Evolutionary conservation across 2,113 vertebrate genomes (phyloP), one percentile per base, ranked within the genome.

Genomic region (Melospiza melodia): DNA sequence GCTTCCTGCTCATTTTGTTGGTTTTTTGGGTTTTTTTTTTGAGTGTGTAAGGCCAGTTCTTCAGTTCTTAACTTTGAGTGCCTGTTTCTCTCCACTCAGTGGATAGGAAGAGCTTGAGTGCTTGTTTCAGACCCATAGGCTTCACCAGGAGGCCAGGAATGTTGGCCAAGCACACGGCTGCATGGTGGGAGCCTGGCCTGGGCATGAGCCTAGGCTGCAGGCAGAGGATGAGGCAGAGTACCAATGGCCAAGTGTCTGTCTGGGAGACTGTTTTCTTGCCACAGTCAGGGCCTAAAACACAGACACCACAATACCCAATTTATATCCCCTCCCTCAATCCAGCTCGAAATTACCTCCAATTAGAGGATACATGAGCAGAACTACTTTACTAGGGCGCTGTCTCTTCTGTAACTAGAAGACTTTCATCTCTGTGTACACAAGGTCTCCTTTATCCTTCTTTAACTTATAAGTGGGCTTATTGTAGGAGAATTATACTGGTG

Each of bases 401-500:
- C 58, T 76, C 59, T 80, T 79, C 81, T 54, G 20, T 58, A 91
- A 48, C 52, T 8, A n/a, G 49, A 68, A 54, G 66, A 84, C 49
- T 90, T 93, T 58, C 15, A 87, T 75, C 84, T 94, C 51, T 58
- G 28, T 31, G 63, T 69, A 93, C 43, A 94, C 84, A 91, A 87
- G 54, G 71, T 91, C 46, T 83, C 71, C 78, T 94, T 95, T 93
- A 93, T 87, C 25, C 54, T 91, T 76, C 74, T 61, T 76, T 69
- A 73, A 66, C 39, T 73, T 78, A 39, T 28, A 78, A 82, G 74
- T 43, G 63, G 52, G 37, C 48, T 89, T 66, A 55, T 80, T 93
- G 89, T 55, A 73, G 63, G 61, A 87, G 89, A 83, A 33, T 69
- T 82, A 65, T 35, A 58, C 74, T 51, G 58, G 46, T 69, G 89